phyloP scores from a whole-genome alignment of 2,888 invertebrate genomes.

The Leptopilina syphax region DNA sequence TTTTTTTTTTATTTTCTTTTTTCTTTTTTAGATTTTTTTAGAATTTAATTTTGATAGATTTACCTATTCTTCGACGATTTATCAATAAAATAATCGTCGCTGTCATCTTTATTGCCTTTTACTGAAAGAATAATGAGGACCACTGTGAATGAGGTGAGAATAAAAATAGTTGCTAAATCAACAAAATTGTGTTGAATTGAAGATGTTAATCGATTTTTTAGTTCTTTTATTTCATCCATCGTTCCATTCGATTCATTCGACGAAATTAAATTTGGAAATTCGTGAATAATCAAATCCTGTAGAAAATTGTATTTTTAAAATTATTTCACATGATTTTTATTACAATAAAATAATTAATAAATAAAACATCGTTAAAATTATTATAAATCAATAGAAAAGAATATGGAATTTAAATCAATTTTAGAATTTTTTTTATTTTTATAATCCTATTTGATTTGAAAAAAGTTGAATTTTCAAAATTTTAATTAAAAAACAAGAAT shows the following conservation, averaged over 20 bases:
- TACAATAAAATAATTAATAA: too few relatives aligned
- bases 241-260: not conserved
- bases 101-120: constrained; percentile 31
- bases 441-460: not conserved
- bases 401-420: not conserved
- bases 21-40: too few relatives aligned
- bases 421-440: not conserved
- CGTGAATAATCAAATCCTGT: constrained; percentile 6
- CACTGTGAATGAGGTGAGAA: constrained; percentile 39
- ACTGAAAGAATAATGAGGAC: constrained; percentile 42
- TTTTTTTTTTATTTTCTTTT: not conserved
- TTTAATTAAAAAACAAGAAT: not conserved
- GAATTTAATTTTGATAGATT: not conserved
- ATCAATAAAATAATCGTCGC: not conserved
- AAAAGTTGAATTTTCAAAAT: too few relatives aligned
- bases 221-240: not conserved
- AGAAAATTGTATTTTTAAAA: not conserved
- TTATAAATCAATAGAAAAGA: not conserved
- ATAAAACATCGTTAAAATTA: too few relatives aligned
- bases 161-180: constrained; percentile 44
- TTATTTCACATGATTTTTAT: too few relatives aligned
- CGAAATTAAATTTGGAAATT: not conserved
- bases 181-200: constrained; percentile 6
- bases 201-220: constrained; percentile 16
- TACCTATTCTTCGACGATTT: constrained; percentile 4